Evolutionary conservation across 2,797 vertebrate species (phyloP), one percentile per base, ranked within the genome.

Genomic region (Tympanoctomys barrerae): DNA sequence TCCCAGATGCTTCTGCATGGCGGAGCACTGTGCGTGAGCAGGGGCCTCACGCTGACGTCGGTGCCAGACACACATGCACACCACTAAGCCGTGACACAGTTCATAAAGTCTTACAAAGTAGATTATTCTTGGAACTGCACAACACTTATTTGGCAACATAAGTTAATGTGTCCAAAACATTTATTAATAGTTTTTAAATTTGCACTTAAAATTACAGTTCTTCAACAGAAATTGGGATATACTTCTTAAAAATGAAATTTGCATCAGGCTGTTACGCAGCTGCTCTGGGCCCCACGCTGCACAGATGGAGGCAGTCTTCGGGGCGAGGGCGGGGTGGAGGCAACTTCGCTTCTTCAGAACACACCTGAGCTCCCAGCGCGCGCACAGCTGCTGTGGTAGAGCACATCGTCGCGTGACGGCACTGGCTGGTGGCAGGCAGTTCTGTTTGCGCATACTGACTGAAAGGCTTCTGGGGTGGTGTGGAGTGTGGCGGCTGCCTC

Each of bases 161-260:
- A 80, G 71, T 92, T 14, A 90, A 14, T 18, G 19, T 87, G 14
- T 4, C 66, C 90, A 92, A 36, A 31, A 88, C 59, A 11, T 77
- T 93, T 68, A 93, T 91, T 78, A 88, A 89, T 79, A 57, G 31
- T 70, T 49, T 31, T 79, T 91, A 94, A 85, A 31, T 79, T 90
- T 90, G 0, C 22, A 36, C 71, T 91, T 77, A 61, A 71, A 75
- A 89, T 66, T 33, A 46, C 14, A 49, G 7, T 94, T 94, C 66
- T 77, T 92, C 77, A 86, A 82, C 36, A 73, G 42, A 52, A 91
- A 42, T 18, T 42, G 49, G 2, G 31, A 3, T 42, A 62, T 16
- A 78, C 49, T 59, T 68, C 88, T 88, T n/a, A 13, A 92, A 90
- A 86, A 61, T 68, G 75, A 49, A 94, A 89, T 81, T 36, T 81